phyloP scores from a whole-genome alignment of 2,113 vertebrate species.

The Tetrao urogallus region DNA sequence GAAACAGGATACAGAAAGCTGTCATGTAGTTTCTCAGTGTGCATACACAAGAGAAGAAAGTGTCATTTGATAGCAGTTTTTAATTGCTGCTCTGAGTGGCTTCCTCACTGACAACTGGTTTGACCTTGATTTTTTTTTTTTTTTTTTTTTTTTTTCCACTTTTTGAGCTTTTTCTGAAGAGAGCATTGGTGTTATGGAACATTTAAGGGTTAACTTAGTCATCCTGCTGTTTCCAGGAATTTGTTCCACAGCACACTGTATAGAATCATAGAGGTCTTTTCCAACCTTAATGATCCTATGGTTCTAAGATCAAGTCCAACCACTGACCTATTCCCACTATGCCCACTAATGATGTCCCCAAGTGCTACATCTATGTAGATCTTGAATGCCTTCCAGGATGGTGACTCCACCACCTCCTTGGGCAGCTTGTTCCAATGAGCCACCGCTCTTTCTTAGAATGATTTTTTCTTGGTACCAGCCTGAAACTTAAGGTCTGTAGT shows the following conservation, averaged over 20 bases:
- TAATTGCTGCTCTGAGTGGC: background rate
- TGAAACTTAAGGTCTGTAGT: no score
- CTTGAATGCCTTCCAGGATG: no score
- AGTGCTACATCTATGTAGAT: no score
- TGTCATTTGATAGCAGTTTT: background rate
- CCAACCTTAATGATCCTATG: no score
- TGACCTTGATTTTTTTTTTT: background rate
- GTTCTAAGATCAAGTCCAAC: no score
- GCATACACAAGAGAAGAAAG: background rate
- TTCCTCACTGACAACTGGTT: background rate
- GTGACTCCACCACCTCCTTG: no score
- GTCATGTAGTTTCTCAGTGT: background rate
- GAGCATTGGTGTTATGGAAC: background rate
- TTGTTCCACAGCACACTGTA: background rate
- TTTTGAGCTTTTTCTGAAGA: background rate
- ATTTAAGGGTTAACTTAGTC: background rate
- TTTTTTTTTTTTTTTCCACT: background rate
- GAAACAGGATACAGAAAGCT: background rate
- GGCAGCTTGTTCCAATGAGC: no score
- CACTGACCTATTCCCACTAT: no score
- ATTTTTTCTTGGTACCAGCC: no score
- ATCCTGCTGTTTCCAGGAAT: background rate
- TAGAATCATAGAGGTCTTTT: no score
- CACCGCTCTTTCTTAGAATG: no score
- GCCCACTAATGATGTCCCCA: no score